Base-by-base conservation (phyloP, 2,888 invertebrate genomes). In the Sminthurides aquaticus region DNA sequence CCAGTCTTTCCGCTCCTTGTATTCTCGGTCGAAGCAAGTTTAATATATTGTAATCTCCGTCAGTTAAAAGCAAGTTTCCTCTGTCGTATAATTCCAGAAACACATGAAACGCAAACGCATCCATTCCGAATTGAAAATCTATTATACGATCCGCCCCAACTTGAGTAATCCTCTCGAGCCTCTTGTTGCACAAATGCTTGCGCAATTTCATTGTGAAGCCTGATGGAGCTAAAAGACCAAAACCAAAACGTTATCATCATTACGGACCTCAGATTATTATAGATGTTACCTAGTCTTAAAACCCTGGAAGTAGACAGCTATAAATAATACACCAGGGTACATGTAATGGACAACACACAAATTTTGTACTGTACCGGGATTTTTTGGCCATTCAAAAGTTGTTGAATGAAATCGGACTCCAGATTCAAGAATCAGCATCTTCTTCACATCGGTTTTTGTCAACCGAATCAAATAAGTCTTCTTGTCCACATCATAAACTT, bases 171-270 rank as follows among this genome's bases (percentile, higher is more conserved):
- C 82, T 84, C 79, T 97, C 97, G 1, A 99, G 80, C 2, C 99
- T 85, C 78, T 97, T 94, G 79, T 97, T 96, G 77, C 91, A 91
- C 52, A 99, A 81, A 80, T 99, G 99, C 80, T 99, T 99, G 60
- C 99, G 83, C 78, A 99, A 82, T 90, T 99, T 99, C 98, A 99
- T 99, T 69, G 93, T 90, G 78, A 98, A 98, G 1, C 95, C 93
- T 0, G 94, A 95, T 0, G 93, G 97, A 3, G 90, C 90, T 49
- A 87, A n/a, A 57, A 57, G 3, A 34, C 15, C 43, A 5, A 34
- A 34, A 34, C 15, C n/a, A n/a, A n/a, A n/a, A n/a, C n/a, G n/a
- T n/a, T n/a, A 43, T 43, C 11, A 43, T 43, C 11, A 43, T 43
- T 43, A 43, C 48, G 11, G 11, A 43, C 48, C 18, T 43, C 48